Conservation (phyloP, 64 coral and sea anemone genomes). For the Stylophora pistillata region DNA sequence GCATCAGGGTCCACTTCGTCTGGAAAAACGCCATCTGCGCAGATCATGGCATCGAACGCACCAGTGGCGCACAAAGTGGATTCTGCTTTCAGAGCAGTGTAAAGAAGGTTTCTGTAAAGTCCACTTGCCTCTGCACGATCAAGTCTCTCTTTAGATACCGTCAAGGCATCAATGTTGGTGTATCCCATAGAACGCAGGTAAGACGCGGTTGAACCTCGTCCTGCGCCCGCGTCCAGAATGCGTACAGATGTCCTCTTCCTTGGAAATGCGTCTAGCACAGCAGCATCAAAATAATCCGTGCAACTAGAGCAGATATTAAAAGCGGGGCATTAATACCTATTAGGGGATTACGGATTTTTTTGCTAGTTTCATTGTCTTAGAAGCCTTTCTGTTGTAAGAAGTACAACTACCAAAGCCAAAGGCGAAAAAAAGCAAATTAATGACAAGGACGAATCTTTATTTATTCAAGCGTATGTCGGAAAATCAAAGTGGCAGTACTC, state of each 20-base stretch:
- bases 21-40: slow-evolving; percentile 37
- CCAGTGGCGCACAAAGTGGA: slow-evolving; percentile 31
- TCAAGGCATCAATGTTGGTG: slow-evolving; percentile 34
- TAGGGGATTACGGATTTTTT: too few relatives aligned
- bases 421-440: too few relatives aligned
- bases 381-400: too few relatives aligned
- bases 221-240: slow-evolving; percentile 28
- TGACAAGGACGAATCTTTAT: too few relatives aligned
- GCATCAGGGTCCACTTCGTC: slow-evolving; percentile 41
- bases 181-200: slow-evolving; percentile 41
- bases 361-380: too few relatives aligned
- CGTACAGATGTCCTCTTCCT: slow-evolving; percentile 20
- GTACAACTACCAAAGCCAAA: too few relatives aligned
- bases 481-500: too few relatives aligned
- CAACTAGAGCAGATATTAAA: background rate
- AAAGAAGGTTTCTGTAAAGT: slow-evolving; percentile 39
- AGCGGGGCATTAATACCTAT: background rate
- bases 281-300: slow-evolving; percentile 35
- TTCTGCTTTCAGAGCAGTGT: slow-evolving; percentile 22
- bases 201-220: slow-evolving; percentile 20
- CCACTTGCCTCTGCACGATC: slow-evolving; percentile 19
- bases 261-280: background rate
- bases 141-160: slow-evolving; percentile 34
- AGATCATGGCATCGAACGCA: slow-evolving; percentile 40
- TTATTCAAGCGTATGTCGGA: too few relatives aligned